phyloP scores from a whole-genome alignment of 2,113 vertebrate genomes.

The Raja brachyura region DNA sequence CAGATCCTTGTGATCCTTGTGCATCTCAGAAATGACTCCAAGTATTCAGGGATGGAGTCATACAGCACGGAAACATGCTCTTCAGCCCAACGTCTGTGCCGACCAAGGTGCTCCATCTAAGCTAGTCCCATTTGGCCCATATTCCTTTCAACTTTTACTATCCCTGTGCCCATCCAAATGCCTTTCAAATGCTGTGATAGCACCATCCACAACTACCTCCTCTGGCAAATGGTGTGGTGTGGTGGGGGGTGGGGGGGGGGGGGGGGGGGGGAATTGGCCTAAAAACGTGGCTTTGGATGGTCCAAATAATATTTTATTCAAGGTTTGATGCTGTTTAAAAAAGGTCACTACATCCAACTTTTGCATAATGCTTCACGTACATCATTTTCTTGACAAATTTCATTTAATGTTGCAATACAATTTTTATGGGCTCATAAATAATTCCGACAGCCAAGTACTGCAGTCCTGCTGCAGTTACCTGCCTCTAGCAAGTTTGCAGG shows the following conservation, averaged over 20 bases:
- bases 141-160: too few relatives aligned
- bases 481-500: constrained; percentile 24
- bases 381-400: constrained; percentile 35
- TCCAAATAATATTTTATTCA: neutral
- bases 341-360: constrained; percentile 27
- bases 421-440: constrained; percentile 38
- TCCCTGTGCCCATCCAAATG: too few relatives aligned
- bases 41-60: neutral
- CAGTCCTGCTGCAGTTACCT: constrained; percentile 27
- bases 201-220: too few relatives aligned
- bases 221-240: too few relatives aligned
- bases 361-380: constrained; percentile 37
- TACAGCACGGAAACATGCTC: too few relatives aligned
- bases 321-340: neutral
- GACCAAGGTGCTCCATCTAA: too few relatives aligned
- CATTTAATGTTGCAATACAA: constrained; percentile 38
- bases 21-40: neutral
- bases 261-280: neutral
- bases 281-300: neutral
- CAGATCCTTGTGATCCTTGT: neutral
- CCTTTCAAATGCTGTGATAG: too few relatives aligned
- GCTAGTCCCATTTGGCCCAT: too few relatives aligned
- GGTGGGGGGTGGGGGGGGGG: too few relatives aligned
- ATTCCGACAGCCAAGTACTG: constrained; percentile 18
- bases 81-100: too few relatives aligned